Base-by-base conservation (phyloP, 2,888 invertebrate genomes). In the Glaucopsyche alexis region DNA sequence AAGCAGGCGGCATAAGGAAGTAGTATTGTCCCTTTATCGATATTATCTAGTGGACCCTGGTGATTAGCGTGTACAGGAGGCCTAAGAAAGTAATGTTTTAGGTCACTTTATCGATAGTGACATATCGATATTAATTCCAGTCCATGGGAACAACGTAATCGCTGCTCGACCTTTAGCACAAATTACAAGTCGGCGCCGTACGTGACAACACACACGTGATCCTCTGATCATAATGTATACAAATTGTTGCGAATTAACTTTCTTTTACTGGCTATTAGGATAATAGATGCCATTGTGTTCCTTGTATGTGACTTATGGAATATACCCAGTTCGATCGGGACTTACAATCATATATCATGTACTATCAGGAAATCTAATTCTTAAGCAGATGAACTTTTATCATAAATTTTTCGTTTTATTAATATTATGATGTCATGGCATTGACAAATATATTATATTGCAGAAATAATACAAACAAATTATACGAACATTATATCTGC, bases 171-270 rank as follows among this genome's bases (percentile, higher is more conserved):
- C 40, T 66, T 66, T 16, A 66, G 42, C 66, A 66, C 66, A 66
- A 66, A 66, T 66, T 66, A 66, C n/a, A 42, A 66, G 66, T 14
- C 66, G 66, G 66, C 66, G 7, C 7, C 55, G 66, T 42, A 66
- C 66, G 66, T 66, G 66, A 60, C 60, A 29, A 0, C 1, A 60
- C 60, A 60, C 60, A 29, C 60, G 11, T 50, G 50, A 7, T 29
- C 29, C 60, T 9, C 47, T 13, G 29, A 29, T 13, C 14, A 14
- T 60, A 60, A 14, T 60, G 60, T 60, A 29, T 38, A 60, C 29
- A 60, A 60, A 60, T 60, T 60, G 29, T 60, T 66, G 66, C 66
- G 42, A 66, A 66, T 66, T 66, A 66, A 66, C 66, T 66, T 66
- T 66, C 66, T 66, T 66, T 66, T 42, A 66, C n/a, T n/a, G 9